These are phyloP conservation scores for Rhodinocichla rosea DNA, from an alignment of 2,113 vertebrate species.

Conservation along the genomic window DNA sequence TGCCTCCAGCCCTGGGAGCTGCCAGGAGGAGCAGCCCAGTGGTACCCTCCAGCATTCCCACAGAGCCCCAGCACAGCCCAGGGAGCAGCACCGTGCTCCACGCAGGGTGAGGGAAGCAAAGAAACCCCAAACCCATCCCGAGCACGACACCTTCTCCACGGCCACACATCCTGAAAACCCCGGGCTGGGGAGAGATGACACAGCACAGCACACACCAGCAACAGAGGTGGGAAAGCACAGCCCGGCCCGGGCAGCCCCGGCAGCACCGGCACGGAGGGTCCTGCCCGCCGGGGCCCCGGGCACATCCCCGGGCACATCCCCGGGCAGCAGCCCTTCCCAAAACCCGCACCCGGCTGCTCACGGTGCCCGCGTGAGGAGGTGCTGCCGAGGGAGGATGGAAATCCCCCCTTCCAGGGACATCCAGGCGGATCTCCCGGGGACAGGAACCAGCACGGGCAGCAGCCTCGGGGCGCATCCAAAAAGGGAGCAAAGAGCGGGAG, in stretches of 20 bases:
- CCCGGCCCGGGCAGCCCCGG: accelerated
- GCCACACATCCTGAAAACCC: accelerated
- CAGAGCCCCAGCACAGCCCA: accelerated
- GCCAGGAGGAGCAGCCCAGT: neutral
- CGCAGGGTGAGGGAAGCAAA: neutral
- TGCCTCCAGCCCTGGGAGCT: neutral
- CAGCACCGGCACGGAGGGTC: no score
- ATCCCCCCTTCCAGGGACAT: neutral
- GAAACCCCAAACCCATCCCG: neutral
- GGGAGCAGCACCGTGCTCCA: accelerated
- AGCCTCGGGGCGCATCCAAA: neutral
- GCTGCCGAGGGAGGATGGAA: neutral
- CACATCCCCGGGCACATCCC: neutral
- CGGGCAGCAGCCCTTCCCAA: accelerated
- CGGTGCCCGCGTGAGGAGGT: accelerated
- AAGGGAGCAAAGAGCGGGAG: neutral
- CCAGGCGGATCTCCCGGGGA: neutral
- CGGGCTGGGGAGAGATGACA: neutral
- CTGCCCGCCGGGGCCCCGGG: neutral
- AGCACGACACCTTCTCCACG: accelerated
- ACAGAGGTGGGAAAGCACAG: neutral
- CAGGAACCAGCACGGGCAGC: neutral
- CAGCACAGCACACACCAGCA: neutral
- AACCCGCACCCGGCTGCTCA: neutral
- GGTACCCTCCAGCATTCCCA: neutral